Evolutionary conservation across 2,797 vertebrate genomes (phyloP).

Genomic region (Capromys pilorides): DNA sequence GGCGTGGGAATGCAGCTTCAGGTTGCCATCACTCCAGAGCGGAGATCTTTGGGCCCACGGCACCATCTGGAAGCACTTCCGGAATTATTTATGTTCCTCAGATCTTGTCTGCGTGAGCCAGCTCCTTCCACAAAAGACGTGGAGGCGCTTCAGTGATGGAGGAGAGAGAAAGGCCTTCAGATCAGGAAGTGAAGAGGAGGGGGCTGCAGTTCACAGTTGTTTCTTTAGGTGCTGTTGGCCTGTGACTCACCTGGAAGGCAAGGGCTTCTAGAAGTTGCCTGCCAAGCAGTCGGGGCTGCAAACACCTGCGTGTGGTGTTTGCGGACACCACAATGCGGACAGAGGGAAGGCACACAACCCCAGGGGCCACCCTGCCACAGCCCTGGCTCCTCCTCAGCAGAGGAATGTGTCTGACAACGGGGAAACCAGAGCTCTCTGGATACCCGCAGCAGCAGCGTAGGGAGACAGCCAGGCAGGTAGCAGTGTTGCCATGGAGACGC

Average conservation of each 20-base stretch:
- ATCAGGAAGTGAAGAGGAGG: neutral
- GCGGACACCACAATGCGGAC: too few relatives aligned
- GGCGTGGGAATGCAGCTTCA: neutral
- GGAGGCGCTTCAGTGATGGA: neutral
- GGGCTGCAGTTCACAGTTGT: neutral
- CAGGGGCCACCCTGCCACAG: neutral
- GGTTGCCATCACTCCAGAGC: neutral
- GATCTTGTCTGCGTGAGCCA: neutral
- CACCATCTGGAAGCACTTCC: neutral
- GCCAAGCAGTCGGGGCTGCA: constrained; percentile 1
- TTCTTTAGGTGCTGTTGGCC: neutral
- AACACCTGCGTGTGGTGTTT: neutral
- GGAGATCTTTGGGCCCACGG: neutral
- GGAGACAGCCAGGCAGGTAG: constrained; percentile 68
- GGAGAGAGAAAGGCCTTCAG: neutral
- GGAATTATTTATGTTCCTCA: neutral
- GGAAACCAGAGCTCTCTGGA: constrained; percentile 61
- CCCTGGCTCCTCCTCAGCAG: constrained; percentile 58
- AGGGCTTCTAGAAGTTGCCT: neutral
- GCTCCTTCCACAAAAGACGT: neutral
- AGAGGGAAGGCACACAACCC: neutral
- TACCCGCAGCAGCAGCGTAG: neutral
- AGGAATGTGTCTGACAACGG: constrained; percentile 30
- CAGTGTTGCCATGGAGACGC: constrained; percentile 74
- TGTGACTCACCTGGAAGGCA: neutral